Percentiles rank a stretch among this genome's conserved stretches.
Conservation (phyloP, 2,113 vertebrate genomes). For the Haliaeetus leucogaster region DNA sequence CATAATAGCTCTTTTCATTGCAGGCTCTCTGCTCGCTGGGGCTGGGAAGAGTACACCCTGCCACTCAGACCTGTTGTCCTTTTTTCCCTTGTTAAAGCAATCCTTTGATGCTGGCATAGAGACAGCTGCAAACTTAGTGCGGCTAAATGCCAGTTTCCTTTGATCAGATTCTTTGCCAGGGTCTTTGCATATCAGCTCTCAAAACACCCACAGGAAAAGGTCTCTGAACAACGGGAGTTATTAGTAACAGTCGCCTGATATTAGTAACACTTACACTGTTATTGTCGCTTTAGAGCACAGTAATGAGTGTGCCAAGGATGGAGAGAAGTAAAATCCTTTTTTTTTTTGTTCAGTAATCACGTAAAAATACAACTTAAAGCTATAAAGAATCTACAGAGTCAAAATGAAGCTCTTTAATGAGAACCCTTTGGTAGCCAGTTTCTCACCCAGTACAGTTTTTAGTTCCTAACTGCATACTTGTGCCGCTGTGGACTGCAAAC, state of each 20-base stretch:
- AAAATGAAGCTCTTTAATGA: not conserved
- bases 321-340: not conserved
- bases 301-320: not conserved
- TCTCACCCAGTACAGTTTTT: not conserved
- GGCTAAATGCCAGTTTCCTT: not conserved
- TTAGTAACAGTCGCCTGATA: not conserved
- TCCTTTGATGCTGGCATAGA: not conserved
- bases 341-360: not conserved
- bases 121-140: not conserved
- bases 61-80: not conserved
- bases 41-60: not conserved
- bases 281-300: not conserved
- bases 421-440: not conserved
- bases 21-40: not conserved
- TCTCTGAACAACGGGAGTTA: not conserved
- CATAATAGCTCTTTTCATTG: conserved; percentile 32
- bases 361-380: not conserved
- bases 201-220: not conserved
- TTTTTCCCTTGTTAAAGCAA: not conserved
- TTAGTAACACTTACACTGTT: not conserved
- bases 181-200: not conserved
- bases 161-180: not conserved
- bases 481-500: not conserved
- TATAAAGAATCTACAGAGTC: not conserved
- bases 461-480: not conserved